These are phyloP conservation scores for Phocoena sinus DNA, from an alignment of 2,113 vertebrate species.

Conservation along the genomic window DNA sequence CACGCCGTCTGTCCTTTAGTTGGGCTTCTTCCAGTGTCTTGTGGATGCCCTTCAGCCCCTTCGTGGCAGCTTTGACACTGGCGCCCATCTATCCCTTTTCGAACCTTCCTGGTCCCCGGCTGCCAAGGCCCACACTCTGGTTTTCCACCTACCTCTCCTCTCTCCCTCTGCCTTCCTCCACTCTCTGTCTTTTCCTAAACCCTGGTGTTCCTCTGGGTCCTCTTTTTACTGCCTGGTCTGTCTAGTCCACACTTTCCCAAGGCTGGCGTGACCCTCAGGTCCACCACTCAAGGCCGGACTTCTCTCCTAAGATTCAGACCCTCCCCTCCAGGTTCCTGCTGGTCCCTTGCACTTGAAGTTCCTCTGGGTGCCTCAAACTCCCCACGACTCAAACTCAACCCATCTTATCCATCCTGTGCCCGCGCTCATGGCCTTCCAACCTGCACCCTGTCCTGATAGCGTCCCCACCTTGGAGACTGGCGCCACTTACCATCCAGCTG, in stretches of 20 bases:
- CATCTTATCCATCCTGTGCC: neutral
- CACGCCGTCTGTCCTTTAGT: rapidly evolving
- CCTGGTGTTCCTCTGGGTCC: rapidly evolving
- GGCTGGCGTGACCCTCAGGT: neutral
- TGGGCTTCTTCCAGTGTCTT: rapidly evolving
- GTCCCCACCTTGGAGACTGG: neutral
- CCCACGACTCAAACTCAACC: rapidly evolving
- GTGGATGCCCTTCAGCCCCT: rapidly evolving
- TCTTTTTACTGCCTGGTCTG: too few relatives aligned
- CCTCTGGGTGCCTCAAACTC: neutral
- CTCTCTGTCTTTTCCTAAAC: neutral
- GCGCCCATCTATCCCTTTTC: neutral
- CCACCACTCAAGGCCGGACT: neutral
- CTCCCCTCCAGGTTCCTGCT: neutral
- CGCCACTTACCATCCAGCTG: neutral
- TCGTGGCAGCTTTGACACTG: neutral
- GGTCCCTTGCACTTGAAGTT: rapidly evolving
- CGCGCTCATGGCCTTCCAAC: rapidly evolving
- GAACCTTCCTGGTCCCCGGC: rapidly evolving
- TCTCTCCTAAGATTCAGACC: neutral
- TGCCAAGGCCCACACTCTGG: rapidly evolving
- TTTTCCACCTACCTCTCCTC: neutral
- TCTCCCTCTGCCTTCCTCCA: neutral
- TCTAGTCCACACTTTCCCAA: rapidly evolving
- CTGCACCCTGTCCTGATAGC: neutral